Evolutionary conservation across 2,113 vertebrate species (phyloP), one percentile per base, ranked within the genome.

Genomic region (Actenoides hombroni): DNA sequence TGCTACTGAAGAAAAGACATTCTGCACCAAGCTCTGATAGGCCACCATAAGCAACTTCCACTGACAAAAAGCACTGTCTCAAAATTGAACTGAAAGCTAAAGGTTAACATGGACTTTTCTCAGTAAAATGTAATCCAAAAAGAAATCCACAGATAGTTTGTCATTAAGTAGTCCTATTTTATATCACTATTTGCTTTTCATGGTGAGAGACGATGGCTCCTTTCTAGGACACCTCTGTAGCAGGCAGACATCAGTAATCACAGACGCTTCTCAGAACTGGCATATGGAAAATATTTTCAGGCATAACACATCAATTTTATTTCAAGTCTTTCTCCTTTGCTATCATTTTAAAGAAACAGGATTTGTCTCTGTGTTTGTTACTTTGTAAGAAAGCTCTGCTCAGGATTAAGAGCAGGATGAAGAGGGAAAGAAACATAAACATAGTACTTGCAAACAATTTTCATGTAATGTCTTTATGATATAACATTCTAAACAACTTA

Each of bases 1-100:
- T 23, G n/a, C 25, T 77, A 25, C 49, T 5, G 39, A 71, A 64
- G 90, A 89, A 53, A 92, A 89, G 54, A 95, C 57, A 51, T 80
- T 96, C 40, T 96, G 97, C 71, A 98, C 96, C 39, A 97, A 67
- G 83, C 84, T 98, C 82, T 98, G 96, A 97, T 9, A 49, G 67
- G 33, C 35, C 71, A 73, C 26, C 51, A 65, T 10, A 44, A 54
- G 28, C 39, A 67, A 86, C 63, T 83, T 46, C 37, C 31, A 60
- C 37, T 63, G 51, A 86, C 44, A 89, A 69, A 79, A 76, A 28
- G n/a, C 42, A 33, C 12, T 39, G 54, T 54, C 39, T 86, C 73
- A 84, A 76, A 73, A 80, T 9, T 0, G 3, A 44, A 70, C 35
- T 61, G 51, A 75, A 82, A 88, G 29, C 40, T 86, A 78, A 91